Conservation (phyloP, 1,140 invertebrate species). For the Stegodyphus dumicola region DNA sequence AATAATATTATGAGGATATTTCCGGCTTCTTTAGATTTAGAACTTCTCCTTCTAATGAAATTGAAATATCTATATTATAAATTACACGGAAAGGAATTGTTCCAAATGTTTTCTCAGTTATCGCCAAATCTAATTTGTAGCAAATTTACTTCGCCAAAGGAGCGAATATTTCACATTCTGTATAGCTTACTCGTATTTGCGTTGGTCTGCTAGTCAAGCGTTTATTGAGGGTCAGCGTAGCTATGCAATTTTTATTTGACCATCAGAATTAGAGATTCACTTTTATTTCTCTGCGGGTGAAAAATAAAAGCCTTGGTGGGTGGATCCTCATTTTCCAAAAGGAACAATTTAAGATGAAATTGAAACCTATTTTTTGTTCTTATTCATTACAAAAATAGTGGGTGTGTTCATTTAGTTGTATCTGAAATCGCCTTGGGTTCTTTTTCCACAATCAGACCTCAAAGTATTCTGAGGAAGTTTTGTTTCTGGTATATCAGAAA, state of each 20-base stretch:
- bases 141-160: not conserved
- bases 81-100: too few species aligned
- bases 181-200: not conserved
- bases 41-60: too few species aligned
- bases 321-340: not conserved
- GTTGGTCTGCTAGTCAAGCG: constrained; percentile 17
- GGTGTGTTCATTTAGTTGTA: too few species aligned
- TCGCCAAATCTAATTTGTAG: too few species aligned
- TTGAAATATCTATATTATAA: too few species aligned
- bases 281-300: not conserved
- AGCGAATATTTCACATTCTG: not conserved
- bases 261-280: constrained; percentile 7
- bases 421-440: too few species aligned
- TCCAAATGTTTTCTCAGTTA: too few species aligned
- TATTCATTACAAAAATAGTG: not conserved
- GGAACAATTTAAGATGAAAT: not conserved
- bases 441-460: too few species aligned
- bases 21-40: too few species aligned
- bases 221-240: constrained; percentile 25
- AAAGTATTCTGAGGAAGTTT: not conserved
- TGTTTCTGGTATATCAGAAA: not conserved
- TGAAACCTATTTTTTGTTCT: not conserved
- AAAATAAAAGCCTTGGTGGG: not conserved
- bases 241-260: constrained; percentile 18
- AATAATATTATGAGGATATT: too few species aligned